These are phyloP conservation scores for Melanitta fusca DNA, from an alignment of 2,797 vertebrate species.

Conservation along the genomic window DNA sequence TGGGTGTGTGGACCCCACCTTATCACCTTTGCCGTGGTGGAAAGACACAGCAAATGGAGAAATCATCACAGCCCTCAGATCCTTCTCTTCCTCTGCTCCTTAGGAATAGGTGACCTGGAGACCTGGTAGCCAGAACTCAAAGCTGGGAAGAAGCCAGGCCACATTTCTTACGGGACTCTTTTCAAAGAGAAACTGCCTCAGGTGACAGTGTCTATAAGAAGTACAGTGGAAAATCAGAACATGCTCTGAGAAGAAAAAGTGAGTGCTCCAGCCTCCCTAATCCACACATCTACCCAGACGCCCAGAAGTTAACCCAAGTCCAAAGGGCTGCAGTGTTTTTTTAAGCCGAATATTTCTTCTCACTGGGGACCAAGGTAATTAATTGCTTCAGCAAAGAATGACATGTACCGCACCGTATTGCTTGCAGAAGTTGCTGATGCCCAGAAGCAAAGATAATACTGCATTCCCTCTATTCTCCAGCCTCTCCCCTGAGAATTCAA, in stretches of 20 bases:
- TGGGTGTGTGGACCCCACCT: neutral
- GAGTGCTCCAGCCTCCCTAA: neutral
- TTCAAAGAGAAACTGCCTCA: neutral
- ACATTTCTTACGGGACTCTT: neutral
- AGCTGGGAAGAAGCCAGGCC: neutral
- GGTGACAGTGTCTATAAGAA: neutral
- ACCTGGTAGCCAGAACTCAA: neutral
- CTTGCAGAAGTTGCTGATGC: slow-evolving; percentile 43
- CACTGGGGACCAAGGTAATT: slow-evolving; percentile 15
- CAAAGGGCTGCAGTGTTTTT: neutral
- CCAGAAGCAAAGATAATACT: slow-evolving; percentile 51
- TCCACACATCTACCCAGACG: neutral
- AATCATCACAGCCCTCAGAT: neutral
- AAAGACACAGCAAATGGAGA: neutral
- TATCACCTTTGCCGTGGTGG: neutral
- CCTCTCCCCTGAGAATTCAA: slow-evolving; percentile 8
- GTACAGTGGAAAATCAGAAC: neutral
- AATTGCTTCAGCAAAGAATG: slow-evolving; percentile 13
- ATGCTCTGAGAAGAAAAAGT: neutral
- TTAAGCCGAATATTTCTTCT: slow-evolving; percentile 9
- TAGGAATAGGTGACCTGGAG: neutral
- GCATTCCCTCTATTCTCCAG: neutral
- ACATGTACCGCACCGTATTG: neutral
- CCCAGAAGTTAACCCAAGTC: neutral
- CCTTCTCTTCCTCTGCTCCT: neutral